Base-by-base conservation (phyloP, 2,888 invertebrate genomes). In the Callinectes sapidus region DNA sequence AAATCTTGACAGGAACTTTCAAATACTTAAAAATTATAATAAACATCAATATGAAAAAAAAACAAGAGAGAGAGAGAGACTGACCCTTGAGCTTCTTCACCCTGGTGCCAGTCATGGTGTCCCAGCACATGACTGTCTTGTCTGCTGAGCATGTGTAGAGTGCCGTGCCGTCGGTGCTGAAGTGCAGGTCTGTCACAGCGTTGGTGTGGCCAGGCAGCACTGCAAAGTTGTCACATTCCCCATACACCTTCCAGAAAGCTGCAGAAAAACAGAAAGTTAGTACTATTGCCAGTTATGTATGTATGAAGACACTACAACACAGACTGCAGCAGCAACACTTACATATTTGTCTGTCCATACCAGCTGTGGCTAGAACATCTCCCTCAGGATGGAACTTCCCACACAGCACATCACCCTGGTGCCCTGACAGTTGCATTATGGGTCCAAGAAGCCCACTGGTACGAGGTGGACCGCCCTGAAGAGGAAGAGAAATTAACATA, bases 311-410 rank as follows among this genome's bases (percentile, higher is more conserved):
- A 61, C 61, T 61, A 23, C 61, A 18, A 61, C n/a, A 39, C 42
- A 10, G 48, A 10, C 87, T 94, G 61, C 61, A 61, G 23, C 61
- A 61, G 23, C 61, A 18, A 18, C 61, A 18, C 98, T 97, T 96
- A 99, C 99, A 98, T 95, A 99, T 98, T 96, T 98, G 98, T 95
- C 99, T 96, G 95, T 99, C 99, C 96, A 98, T 99, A 13, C 99
- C 99, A 14, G 98, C 97, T 0, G 99, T 98, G 2, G 98, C 98
- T 77, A 99, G 96, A 95, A 98, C 97, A 95, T 98, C 97, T 6
- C 99, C 99, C 95, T 99, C 99, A 0, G 99, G 99, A 95, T 99
- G 99, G 96, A 99, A 99, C 96, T 98, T 98, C 13, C 97, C 96
- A 2, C 98, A 97, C 95, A 98, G 99, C 95, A 99, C 97, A 96